Percentiles rank a stretch among this genome's conserved stretches.
These are phyloP conservation scores for Actinopyga echinites DNA, from an alignment of 53 echinoderm and acorn worm species.

Conservation along the genomic window DNA sequence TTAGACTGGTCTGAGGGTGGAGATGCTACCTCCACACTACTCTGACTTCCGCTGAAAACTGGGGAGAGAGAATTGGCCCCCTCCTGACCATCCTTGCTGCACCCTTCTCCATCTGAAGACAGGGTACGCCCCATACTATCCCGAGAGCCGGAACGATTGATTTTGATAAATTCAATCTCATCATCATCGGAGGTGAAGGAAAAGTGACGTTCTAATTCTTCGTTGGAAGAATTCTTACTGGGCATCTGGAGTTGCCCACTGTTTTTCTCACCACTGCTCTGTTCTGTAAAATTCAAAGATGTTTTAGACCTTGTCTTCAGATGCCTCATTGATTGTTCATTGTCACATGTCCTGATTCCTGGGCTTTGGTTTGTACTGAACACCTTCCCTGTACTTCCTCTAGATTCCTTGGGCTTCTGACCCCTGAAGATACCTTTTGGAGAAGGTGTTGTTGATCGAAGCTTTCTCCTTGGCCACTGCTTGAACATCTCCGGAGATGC, in stretches of 20 bases:
- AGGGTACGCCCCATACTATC: conserved; percentile 4
- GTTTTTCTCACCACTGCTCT: no score
- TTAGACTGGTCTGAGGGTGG: background rate
- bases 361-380: no score
- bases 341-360: no score
- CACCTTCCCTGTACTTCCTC: no score
- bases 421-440: conserved; percentile 22
- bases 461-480: conserved; percentile 37
- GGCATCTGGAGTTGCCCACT: no score
- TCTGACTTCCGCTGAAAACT: background rate
- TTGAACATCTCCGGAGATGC: conserved; percentile 26
- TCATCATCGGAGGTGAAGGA: conserved; percentile 30
- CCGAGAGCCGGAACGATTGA: background rate
- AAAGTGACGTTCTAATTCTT: conserved; percentile 11
- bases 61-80: background rate
- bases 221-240: background rate
- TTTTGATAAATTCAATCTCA: conserved; percentile 21
- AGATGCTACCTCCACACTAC: background rate
- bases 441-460: conserved; percentile 17
- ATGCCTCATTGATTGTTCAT: no score
- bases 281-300: no score
- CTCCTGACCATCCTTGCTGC: background rate
- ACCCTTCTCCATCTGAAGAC: background rate
- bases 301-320: no score
- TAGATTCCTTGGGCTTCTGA: background rate